These are phyloP conservation scores for Neopipo cinnamomea DNA, from an alignment of 2,113 vertebrate genomes.

Conservation along the genomic window DNA sequence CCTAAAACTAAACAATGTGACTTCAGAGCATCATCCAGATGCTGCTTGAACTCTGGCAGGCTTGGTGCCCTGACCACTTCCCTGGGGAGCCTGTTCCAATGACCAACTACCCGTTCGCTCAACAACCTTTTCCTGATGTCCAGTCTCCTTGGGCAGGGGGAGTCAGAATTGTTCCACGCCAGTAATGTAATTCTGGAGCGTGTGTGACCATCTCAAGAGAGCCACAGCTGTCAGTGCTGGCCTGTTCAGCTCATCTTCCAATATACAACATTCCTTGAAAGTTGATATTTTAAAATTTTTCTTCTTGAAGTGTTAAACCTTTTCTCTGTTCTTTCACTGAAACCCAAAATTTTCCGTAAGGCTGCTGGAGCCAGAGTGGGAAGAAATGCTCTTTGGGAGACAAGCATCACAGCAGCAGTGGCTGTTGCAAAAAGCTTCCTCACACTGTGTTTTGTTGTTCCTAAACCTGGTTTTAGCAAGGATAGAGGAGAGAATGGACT, in stretches of 20 bases:
- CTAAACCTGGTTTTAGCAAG: not conserved
- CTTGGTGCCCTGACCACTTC: not conserved
- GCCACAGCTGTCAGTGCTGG: not conserved
- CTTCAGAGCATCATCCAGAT: not conserved
- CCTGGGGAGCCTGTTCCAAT: not conserved
- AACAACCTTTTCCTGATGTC: not conserved
- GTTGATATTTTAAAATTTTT: fast-evolving
- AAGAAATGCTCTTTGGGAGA: not conserved
- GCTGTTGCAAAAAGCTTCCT: not conserved
- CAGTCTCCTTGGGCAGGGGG: not conserved
- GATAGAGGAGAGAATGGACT: not conserved
- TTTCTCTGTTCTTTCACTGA: not conserved
- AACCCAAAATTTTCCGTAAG: not conserved
- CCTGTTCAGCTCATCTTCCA: not conserved
- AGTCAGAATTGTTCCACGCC: not conserved
- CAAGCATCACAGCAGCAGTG: not conserved
- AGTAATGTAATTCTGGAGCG: not conserved
- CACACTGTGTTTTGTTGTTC: fast-evolving
- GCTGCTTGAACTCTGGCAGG: not conserved
- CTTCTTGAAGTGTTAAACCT: not conserved
- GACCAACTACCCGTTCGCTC: not conserved
- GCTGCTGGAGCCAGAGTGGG: not conserved
- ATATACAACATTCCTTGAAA: not conserved
- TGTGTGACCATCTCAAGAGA: not conserved
- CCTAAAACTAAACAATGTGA: not conserved